A percentile compares a stretch with the other conserved stretches of the same genome.
phyloP scores from a whole-genome alignment of 2,888 invertebrate genomes.

The Spatulosminthurus flaviceps region DNA sequence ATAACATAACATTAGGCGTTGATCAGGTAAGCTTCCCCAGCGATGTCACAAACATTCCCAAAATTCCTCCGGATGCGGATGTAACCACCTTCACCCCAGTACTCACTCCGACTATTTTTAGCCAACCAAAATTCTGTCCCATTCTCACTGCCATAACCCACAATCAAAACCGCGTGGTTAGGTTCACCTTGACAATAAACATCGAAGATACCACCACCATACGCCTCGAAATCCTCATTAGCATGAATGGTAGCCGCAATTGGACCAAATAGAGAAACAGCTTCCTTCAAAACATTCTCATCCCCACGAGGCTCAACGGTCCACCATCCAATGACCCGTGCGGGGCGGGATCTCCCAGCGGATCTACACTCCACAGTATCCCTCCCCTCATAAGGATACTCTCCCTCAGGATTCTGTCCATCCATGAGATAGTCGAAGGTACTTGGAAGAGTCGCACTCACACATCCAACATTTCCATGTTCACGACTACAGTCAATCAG shows the following conservation, averaged over 20 bases:
- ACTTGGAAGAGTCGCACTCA: neutral
- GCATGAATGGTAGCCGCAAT: slow-evolving; percentile 31
- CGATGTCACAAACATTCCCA: slow-evolving; percentile 36
- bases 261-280: slow-evolving; percentile 19
- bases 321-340: slow-evolving; percentile 30
- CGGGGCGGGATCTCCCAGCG: slow-evolving; percentile 1
- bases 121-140: slow-evolving; percentile 30
- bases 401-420: neutral
- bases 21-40: slow-evolving; percentile 27
- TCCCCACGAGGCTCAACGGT: slow-evolving; percentile 18
- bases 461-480: slow-evolving; percentile 10
- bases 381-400: slow-evolving; percentile 16
- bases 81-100: slow-evolving; percentile 39
- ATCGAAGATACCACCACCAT: slow-evolving; percentile 29
- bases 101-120: slow-evolving; percentile 30
- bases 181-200: slow-evolving; percentile 28
- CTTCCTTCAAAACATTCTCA: slow-evolving; percentile 24
- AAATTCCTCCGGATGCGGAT: slow-evolving; percentile 22
- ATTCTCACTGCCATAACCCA: slow-evolving; percentile 29
- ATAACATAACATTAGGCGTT: slow-evolving; percentile 40
- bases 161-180: slow-evolving; percentile 30
- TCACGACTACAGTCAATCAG: slow-evolving; percentile 5
- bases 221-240: slow-evolving; percentile 7
- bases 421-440: slow-evolving; percentile 19
- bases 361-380: neutral